Conservation (phyloP, 1,140 invertebrate genomes). For the Drosophila neocordata region DNA sequence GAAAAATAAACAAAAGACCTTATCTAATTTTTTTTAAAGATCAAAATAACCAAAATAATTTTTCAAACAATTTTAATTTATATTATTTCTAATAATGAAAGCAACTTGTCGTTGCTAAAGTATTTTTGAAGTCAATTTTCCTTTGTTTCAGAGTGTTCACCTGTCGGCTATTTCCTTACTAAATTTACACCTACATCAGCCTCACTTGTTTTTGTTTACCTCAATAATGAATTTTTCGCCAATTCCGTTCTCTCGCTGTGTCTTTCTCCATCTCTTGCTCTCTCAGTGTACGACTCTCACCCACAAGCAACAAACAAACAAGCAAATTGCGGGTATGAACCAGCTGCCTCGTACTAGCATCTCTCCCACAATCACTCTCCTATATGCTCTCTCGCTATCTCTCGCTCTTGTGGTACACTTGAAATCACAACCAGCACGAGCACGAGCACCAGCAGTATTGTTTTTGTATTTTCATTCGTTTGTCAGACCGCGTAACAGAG, state of each 20-base stretch:
- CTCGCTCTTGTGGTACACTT: constrained; percentile 8
- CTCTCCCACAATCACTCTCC: constrained; percentile 20
- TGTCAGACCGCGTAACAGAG: constrained; percentile 53
- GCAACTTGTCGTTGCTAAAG: too few species aligned
- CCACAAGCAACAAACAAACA: constrained; percentile 51
- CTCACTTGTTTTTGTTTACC: constrained; percentile 60
- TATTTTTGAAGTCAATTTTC: too few species aligned
- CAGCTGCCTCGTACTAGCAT: constrained; percentile 21
- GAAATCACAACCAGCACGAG: constrained; percentile 19
- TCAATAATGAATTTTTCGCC: neutral
- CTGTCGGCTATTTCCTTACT: neutral
- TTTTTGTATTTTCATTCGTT: constrained; percentile 52
- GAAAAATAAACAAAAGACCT: too few species aligned
- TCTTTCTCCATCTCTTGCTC: constrained; percentile 22
- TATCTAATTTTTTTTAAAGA: too few species aligned
- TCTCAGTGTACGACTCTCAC: constrained; percentile 43
- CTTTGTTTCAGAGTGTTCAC: neutral
- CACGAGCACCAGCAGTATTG: neutral
- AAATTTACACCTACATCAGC: constrained; percentile 6
- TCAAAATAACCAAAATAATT: too few species aligned
- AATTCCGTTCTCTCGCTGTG: constrained; percentile 26
- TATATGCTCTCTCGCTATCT: neutral
- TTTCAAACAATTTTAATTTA: too few species aligned
- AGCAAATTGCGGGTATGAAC: constrained; percentile 7
- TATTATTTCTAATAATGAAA: too few species aligned